These are phyloP conservation scores for Drosophila yooni DNA, from an alignment of 2,888 invertebrate species.

Conservation along the genomic window DNA sequence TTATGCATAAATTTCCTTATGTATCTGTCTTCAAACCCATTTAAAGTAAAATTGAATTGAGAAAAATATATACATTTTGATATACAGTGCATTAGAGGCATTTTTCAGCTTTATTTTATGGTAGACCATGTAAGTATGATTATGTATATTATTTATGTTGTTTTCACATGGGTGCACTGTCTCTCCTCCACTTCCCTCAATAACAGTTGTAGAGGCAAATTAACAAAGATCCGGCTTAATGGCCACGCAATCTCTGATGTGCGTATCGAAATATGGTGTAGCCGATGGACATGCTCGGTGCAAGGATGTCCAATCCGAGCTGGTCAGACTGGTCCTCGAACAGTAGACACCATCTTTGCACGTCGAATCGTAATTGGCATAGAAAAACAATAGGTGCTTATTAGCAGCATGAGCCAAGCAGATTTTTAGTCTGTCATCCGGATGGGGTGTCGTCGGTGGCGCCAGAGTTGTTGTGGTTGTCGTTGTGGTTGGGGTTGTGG, in stretches of 20 bases:
- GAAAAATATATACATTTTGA: too few species aligned
- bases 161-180: too few species aligned
- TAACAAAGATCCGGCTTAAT: slow-evolving; percentile 40
- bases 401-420: slow-evolving; percentile 16
- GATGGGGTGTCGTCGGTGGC: slow-evolving; percentile 45
- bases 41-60: too few species aligned
- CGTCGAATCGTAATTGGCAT: slow-evolving; percentile 35
- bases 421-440: neutral
- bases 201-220: neutral
- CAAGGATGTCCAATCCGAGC: slow-evolving; percentile 23
- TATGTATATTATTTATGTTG: too few species aligned
- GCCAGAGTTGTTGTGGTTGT: slow-evolving; percentile 11
- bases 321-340: slow-evolving; percentile 16
- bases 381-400: slow-evolving; percentile 31
- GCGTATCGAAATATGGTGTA: slow-evolving; percentile 41
- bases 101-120: too few species aligned
- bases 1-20: too few species aligned
- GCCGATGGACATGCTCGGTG: slow-evolving; percentile 19
- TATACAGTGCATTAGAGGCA: too few species aligned
- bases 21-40: too few species aligned
- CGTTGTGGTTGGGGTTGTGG: too few species aligned
- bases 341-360: slow-evolving; percentile 57
- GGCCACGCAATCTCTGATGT: slow-evolving; percentile 16
- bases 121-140: too few species aligned
- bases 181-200: too few species aligned